Conservation (phyloP, 2,888 invertebrate genomes). For the Mechanitis messenoides region DNA sequence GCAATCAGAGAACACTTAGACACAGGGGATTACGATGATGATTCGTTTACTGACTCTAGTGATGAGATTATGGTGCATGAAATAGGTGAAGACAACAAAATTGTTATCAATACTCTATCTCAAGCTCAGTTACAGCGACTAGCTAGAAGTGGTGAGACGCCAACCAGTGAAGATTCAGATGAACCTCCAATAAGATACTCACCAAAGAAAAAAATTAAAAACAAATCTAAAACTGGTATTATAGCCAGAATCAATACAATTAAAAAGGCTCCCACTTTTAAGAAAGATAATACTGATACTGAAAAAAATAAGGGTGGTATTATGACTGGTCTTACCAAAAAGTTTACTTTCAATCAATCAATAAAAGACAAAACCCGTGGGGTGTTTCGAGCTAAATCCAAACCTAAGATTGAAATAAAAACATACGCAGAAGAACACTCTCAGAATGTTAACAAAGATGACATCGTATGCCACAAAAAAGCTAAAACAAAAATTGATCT, state of each 20-base stretch:
- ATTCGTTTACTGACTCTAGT: constrained; percentile 63
- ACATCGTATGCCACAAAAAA: constrained; percentile 62
- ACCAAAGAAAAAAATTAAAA: constrained; percentile 21
- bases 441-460: constrained; percentile 54
- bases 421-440: constrained; percentile 61
- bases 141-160: constrained; percentile 13
- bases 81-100: constrained; percentile 35
- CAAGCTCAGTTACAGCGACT: constrained; percentile 17
- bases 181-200: constrained; percentile 13
- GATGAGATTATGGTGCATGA: constrained; percentile 53
- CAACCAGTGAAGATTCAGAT: constrained; percentile 12
- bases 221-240: constrained; percentile 22
- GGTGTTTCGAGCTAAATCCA: constrained; percentile 30
- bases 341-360: constrained; percentile 58
- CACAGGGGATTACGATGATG: constrained; percentile 61
- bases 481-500: constrained; percentile 69
- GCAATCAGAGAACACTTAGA: constrained; percentile 62
- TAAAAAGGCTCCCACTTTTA: constrained; percentile 23
- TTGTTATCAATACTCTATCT: constrained; percentile 23
- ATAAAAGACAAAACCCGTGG: constrained; percentile 50
- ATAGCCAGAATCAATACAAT: constrained; percentile 28
- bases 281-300: constrained; percentile 19
- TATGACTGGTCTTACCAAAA: constrained; percentile 59
- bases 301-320: constrained; percentile 45
- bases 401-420: constrained; percentile 64